Evolutionary conservation across 1,140 invertebrate genomes (phyloP), one percentile per base, ranked within the genome.

Genomic region (Campoletis sonorensis): DNA sequence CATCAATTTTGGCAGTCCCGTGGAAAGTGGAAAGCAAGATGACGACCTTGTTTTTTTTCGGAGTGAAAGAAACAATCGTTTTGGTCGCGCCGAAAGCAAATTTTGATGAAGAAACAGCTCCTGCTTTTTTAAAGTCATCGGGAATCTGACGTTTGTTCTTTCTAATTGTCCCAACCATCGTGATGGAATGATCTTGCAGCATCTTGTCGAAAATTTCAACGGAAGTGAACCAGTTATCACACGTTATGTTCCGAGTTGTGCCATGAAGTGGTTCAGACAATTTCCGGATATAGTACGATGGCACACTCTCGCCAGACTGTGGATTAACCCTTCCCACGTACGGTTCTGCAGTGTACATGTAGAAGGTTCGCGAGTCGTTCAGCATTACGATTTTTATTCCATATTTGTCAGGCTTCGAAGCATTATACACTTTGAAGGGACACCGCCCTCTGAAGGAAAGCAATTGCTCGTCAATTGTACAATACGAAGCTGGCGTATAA

Each of bases 131-230:
- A 18, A 26, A 68, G 23, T 26, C 72, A 75, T 83, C 79, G 10
- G 90, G 89, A 37, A 91, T 86, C 83, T 89, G 85, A n/a, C 79
- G 51, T 85, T 90, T 89, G 64, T 89, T 90, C 80, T 87, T 88
- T 68, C 84, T 79, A 8, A 90, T 30, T 37, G 85, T 90, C 70
- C 86, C 86, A 58, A 88, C 84, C 33, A 88, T 76, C 67, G 86
- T 90, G 54, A 89, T 72, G 26, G 88, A 88, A 72, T 90, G 87
- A 26, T 85, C 61, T 71, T 83, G 80, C 51, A 88, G 81, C 79
- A 91, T 83, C 30, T 85, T 82, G 73, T 90, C 86, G 40, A 84
- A 85, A 58, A 90, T 80, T 58, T 77, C 67, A 16, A 89, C 78
- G 0, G 83, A 86, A 16, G 83, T 84, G 79, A 90, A 90, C 85